Evolutionary conservation across 2,888 invertebrate species (phyloP), one percentile per base, ranked within the genome.

Genomic region (Ramazzottius varieornatus): DNA sequence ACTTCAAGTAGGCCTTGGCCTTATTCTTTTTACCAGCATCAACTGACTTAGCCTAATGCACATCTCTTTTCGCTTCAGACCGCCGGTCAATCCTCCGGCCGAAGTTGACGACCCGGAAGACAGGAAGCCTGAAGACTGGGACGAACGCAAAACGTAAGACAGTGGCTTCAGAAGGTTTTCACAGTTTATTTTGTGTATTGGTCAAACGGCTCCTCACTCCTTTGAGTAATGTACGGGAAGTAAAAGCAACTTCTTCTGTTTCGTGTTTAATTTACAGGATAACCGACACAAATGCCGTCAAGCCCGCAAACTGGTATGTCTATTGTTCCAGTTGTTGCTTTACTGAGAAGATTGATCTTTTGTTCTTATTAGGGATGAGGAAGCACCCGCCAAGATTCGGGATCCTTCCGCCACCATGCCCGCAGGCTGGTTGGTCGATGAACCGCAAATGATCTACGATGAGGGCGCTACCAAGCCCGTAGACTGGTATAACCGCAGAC

Each of bases 31-130:
- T 46, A 20, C 20, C 20, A 46, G 46, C 46, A 46, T 46, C n/a
- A 63, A 63, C 32, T n/a, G 29, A 29, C 8, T 63, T 63, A 32
- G 63, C 8, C 63, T 16, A 63, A 13, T 63, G 20, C 40, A 40
- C 40, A 13, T 20, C n/a, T n/a, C n/a, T n/a, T 40, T 40, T 8
- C 20, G 40, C 8, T 40, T 46, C 69, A 77, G 76, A 1, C 98
- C 98, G 0, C 79, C 94, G 1, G 90, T 98, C 20, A 93, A 93
- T 80, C 98, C 98, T 1, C 86, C 91, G 0, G 83, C 85, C 69
- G 89, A 93, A 78, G 87, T 96, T 71, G 88, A 89, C 72, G 96
- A 96, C 78, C 89, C 90, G 0, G 77, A 82, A 46, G 94, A 83
- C 71, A 75, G 73, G 66, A 83, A 82, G 74, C 98, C 98, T 0